Evolutionary conservation across 37 sponge, comb jelly and placozoan species (phyloP).

Genomic region (Chondrosia reniformis): DNA sequence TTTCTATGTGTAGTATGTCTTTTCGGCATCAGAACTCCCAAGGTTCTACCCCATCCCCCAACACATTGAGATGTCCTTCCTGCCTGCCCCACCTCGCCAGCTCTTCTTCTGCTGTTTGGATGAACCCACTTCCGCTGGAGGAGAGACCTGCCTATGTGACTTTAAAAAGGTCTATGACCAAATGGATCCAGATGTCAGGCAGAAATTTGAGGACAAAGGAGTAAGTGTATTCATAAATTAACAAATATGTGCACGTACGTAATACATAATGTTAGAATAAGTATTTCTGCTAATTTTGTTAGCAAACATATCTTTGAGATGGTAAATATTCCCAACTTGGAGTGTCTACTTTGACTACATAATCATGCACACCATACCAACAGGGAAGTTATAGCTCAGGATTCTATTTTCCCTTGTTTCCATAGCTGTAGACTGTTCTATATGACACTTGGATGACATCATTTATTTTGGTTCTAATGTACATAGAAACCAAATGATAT

Average conservation of each 20-base stretch:
- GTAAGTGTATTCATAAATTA: slow-evolving; percentile 18
- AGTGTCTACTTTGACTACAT: no score
- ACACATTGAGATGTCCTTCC: slow-evolving; percentile 76
- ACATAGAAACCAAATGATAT: no score
- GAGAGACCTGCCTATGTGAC: slow-evolving; percentile 72
- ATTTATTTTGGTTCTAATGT: no score
- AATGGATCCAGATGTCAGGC: slow-evolving; percentile 44
- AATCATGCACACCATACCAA: no score
- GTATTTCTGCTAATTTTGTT: no score
- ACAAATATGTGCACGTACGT: neutral
- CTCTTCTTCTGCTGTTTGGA: slow-evolving; percentile 76
- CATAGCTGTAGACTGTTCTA: no score
- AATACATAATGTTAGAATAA: no score
- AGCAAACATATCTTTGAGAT: no score
- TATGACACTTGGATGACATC: no score
- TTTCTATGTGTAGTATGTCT: slow-evolving; percentile 37
- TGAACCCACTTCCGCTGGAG: slow-evolving; percentile 56
- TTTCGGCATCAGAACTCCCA: slow-evolving; percentile 74
- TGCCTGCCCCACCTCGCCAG: slow-evolving; percentile 54
- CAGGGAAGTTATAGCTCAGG: no score
- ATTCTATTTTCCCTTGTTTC: no score
- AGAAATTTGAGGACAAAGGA: slow-evolving; percentile 63
- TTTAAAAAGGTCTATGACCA: slow-evolving; percentile 62
- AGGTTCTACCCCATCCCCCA: slow-evolving; percentile 62
- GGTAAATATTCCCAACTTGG: no score